phyloP scores from a whole-genome alignment of 2,797 vertebrate genomes.

The Xenopus petersii region DNA sequence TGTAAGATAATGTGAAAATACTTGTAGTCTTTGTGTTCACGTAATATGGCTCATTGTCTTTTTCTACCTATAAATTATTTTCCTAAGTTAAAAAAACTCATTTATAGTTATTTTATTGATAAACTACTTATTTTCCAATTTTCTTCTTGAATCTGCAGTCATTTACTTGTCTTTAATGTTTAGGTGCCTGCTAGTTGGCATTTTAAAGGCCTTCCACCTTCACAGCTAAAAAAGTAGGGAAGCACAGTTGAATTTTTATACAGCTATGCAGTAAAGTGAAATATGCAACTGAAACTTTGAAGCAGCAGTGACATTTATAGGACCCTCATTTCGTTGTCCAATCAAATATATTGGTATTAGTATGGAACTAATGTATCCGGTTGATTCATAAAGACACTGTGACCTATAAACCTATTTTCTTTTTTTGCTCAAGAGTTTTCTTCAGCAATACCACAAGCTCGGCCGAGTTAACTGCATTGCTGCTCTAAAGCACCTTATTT shows the following conservation, averaged over 20 bases:
- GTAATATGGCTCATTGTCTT: constrained; percentile 6
- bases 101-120: constrained; percentile 52
- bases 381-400: background rate
- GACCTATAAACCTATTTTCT: background rate
- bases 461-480: constrained; percentile 13
- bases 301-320: constrained; percentile 12
- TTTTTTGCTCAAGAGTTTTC: background rate
- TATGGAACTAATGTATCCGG: no score
- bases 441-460: constrained; percentile 5
- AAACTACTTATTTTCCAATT: constrained; percentile 12
- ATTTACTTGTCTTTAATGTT: background rate
- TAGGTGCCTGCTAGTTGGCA: constrained; percentile 12
- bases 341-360: background rate
- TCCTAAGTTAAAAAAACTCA: constrained; percentile 47
- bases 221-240: background rate
- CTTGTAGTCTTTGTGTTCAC: constrained; percentile 57
- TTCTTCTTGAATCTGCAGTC: background rate
- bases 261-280: constrained; percentile 22
- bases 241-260: background rate
- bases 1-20: constrained; percentile 59
- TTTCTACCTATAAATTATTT: constrained; percentile 40
- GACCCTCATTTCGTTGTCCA: background rate
- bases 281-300: constrained; percentile 30
- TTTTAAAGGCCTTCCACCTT: constrained; percentile 2
- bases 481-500: constrained; percentile 48